These are phyloP conservation scores for Dipodomys stephensi DNA, from an alignment of 2,113 vertebrate species.

Conservation along the genomic window DNA sequence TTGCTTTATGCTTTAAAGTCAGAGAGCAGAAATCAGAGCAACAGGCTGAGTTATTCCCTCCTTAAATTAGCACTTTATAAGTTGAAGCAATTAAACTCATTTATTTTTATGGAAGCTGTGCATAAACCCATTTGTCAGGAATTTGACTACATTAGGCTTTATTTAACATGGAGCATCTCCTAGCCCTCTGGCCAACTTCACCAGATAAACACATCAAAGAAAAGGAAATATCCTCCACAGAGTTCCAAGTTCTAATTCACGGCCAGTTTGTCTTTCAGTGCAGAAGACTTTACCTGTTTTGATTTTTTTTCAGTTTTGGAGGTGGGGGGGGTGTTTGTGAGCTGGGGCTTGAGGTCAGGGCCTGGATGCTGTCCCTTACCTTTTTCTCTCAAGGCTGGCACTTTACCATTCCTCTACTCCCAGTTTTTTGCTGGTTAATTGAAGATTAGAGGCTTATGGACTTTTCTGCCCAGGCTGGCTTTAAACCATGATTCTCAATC, in stretches of 20 bases:
- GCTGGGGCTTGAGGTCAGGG: too few relatives aligned
- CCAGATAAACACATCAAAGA: neutral
- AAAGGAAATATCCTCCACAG: neutral
- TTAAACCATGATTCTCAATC: too few relatives aligned
- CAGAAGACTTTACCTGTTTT: neutral
- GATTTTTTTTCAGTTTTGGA: too few relatives aligned
- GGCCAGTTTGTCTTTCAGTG: neutral
- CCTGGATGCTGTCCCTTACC: too few relatives aligned
- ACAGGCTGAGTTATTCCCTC: conserved; percentile 67
- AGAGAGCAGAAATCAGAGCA: conserved; percentile 80
- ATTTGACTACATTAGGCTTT: conserved; percentile 61
- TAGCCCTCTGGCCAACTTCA: neutral
- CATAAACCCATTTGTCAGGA: conserved; percentile 83
- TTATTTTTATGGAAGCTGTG: conserved; percentile 78
- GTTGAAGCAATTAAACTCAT: conserved; percentile 75
- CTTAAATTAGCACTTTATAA: conserved; percentile 70
- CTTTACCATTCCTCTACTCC: too few relatives aligned
- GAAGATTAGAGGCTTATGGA: too few relatives aligned
- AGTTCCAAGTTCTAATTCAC: neutral
- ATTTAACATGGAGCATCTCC: rapidly evolving
- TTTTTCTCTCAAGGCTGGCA: too few relatives aligned
- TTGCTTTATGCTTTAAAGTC: conserved; percentile 81
- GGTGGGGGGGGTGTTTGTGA: too few relatives aligned
- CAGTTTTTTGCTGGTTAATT: too few relatives aligned
- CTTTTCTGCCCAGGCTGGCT: too few relatives aligned